A percentile compares a stretch with the other conserved stretches of the same genome.
These are phyloP conservation scores for Galerucella pusilla DNA, from an alignment of 2,888 invertebrate genomes.

Conservation along the genomic window DNA sequence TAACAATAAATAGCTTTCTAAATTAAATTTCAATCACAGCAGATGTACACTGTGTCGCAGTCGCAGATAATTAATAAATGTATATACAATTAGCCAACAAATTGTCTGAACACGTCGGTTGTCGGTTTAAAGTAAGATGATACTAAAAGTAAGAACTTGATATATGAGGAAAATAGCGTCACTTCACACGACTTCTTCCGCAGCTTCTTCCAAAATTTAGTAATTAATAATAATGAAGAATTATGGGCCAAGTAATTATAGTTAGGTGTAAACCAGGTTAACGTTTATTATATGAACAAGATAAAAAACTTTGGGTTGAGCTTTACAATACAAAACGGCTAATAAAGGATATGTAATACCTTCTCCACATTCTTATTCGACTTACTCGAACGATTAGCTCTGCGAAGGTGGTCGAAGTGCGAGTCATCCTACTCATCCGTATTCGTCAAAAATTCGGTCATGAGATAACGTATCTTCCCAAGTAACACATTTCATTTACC, in stretches of 20 bases:
- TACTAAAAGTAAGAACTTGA: constrained; percentile 4
- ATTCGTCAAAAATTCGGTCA: no score
- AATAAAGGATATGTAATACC: no score
- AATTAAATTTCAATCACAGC: constrained; percentile 13
- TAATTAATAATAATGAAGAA: background rate
- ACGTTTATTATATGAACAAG: no score
- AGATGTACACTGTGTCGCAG: constrained; percentile 2
- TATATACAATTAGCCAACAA: constrained; percentile 12
- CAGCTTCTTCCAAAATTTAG: background rate
- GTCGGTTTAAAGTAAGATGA: constrained; percentile 1
- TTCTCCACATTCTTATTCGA: no score
- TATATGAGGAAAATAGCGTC: background rate
- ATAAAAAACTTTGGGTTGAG: no score
- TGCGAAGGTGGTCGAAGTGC: no score
- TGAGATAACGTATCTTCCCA: no score
- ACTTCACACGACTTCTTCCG: constrained; percentile 1
- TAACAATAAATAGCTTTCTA: constrained; percentile 13
- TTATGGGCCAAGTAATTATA: background rate
- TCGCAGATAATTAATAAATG: constrained; percentile 17
- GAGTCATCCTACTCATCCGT: no score
- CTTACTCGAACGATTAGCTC: no score
- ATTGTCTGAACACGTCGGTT: constrained; percentile 9
- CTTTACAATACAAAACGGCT: no score
- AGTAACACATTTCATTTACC: no score
- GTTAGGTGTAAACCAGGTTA: no score